These are phyloP conservation scores for Hippocampus abdominalis DNA, from an alignment of 2,113 vertebrate species.

Conservation along the genomic window DNA sequence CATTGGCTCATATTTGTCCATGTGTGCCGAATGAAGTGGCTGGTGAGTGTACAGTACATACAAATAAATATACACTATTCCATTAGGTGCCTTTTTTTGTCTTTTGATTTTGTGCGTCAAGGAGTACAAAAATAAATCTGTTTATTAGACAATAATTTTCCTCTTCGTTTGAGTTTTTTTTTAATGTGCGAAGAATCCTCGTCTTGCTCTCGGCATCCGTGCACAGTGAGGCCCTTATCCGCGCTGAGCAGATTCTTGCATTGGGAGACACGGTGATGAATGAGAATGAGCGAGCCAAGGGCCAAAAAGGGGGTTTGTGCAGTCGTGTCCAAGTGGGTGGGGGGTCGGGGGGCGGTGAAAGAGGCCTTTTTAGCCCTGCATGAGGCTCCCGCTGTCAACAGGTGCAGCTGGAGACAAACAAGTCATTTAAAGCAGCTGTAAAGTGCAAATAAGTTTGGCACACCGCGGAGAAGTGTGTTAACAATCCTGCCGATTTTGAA, in stretches of 20 bases:
- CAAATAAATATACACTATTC: constrained; percentile 10
- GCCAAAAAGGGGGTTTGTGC: constrained; percentile 6
- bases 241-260: neutral
- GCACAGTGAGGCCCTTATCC: constrained; percentile 1
- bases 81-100: neutral
- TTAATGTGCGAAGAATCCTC: neutral
- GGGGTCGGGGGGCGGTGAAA: neutral
- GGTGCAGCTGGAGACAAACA: neutral
- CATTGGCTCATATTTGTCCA: neutral
- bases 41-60: neutral
- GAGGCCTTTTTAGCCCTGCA: neutral
- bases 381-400: neutral
- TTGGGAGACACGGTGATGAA: neutral
- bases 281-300: neutral
- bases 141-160: neutral
- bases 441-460: neutral
- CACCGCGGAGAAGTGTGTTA: too few relatives aligned
- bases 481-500: neutral
- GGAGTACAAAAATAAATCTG: neutral
- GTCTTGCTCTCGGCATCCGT: neutral
- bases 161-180: neutral
- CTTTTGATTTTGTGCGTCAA: neutral
- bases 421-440: neutral
- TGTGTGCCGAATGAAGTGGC: neutral
- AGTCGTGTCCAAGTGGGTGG: neutral